Conservation (phyloP, 2,888 invertebrate species). For the Anodontia alba region DNA sequence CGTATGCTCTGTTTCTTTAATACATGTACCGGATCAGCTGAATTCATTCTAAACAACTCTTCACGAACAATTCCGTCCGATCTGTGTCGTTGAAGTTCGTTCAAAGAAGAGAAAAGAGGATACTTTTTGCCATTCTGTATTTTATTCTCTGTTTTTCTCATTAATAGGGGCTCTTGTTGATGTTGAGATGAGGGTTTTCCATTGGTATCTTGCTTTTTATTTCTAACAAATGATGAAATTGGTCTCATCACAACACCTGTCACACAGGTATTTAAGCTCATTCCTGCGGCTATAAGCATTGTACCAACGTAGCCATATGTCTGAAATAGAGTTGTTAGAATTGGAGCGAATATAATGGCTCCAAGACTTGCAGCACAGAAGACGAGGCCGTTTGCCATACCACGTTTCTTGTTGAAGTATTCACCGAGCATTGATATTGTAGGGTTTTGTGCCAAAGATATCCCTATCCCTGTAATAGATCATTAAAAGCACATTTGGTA, state of each 20-base stretch:
- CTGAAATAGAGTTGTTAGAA: conserved; percentile 33
- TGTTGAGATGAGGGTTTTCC: background rate
- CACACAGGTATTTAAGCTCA: conserved; percentile 25
- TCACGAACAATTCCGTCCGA: background rate
- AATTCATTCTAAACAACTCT: background rate
- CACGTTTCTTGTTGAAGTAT: conserved; percentile 36
- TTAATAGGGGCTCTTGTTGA: background rate
- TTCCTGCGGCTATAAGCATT: conserved; percentile 35
- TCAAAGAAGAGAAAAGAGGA: background rate
- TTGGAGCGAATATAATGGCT: conserved; percentile 37
- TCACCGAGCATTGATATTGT: conserved; percentile 27
- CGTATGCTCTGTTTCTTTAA: background rate
- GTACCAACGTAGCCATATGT: conserved; percentile 32
- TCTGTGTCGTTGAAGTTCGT: background rate
- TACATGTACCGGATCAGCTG: background rate
- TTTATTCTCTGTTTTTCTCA: background rate
- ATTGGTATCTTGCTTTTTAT: background rate
- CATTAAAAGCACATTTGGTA: no score
- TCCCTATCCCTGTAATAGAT: conserved; percentile 30
- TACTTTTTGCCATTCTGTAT: background rate
- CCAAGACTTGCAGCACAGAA: conserved; percentile 40
- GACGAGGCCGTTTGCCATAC: conserved; percentile 31
- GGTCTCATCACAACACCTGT: conserved; percentile 31
- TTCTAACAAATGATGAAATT: conserved; percentile 17
- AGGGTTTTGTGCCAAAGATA: conserved; percentile 31